A percentile compares a stretch with the other conserved stretches of the same genome.
phyloP scores from a whole-genome alignment of 2,113 vertebrate genomes.

The Apus apus region DNA sequence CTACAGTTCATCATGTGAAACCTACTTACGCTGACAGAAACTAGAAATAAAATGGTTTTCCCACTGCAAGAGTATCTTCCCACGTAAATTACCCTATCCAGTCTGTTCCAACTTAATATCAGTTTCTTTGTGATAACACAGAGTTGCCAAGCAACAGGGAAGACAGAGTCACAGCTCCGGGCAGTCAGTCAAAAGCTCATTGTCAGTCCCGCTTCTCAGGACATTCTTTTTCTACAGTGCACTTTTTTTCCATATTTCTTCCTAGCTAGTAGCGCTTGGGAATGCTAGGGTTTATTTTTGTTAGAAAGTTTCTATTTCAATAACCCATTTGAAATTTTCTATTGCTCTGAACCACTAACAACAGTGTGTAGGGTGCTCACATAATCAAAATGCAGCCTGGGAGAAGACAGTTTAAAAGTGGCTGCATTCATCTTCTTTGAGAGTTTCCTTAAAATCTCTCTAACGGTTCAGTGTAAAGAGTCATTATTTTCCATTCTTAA shows the following conservation, averaged over 20 bases:
- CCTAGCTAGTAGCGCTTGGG: neutral
- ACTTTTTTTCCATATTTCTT: slow-evolving; percentile 40
- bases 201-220: slow-evolving; percentile 44
- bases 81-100: slow-evolving; percentile 71
- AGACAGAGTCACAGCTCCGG: slow-evolving; percentile 63
- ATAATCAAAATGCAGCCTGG: neutral
- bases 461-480: neutral
- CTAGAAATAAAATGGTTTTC: slow-evolving; percentile 70
- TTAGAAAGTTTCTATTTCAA: slow-evolving; percentile 33
- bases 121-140: slow-evolving; percentile 65
- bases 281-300: slow-evolving; percentile 29
- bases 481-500: neutral
- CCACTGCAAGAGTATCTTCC: slow-evolving; percentile 66
- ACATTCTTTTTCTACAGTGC: slow-evolving; percentile 54
- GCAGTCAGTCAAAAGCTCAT: slow-evolving; percentile 67
- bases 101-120: slow-evolving; percentile 73
- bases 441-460: neutral
- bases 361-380: neutral
- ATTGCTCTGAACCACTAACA: neutral
- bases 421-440: neutral
- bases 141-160: slow-evolving; percentile 74
- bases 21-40: slow-evolving; percentile 59
- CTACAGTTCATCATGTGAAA: slow-evolving; percentile 59
- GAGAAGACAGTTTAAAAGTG: neutral
- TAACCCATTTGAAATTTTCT: neutral